phyloP scores from a whole-genome alignment of 2,888 invertebrate species.

The Ophion obscuratus region DNA sequence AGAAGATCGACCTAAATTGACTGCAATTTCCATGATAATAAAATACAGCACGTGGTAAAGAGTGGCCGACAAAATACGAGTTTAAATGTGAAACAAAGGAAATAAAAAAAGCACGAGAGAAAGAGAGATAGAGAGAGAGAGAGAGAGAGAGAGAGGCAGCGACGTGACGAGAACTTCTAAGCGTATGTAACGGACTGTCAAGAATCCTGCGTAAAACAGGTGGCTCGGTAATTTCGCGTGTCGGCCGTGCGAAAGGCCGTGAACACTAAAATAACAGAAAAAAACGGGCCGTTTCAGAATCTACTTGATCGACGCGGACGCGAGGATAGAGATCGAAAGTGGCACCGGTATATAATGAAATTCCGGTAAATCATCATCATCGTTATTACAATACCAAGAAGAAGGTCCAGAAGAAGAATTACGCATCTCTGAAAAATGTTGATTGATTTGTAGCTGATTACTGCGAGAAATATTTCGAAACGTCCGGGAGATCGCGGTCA shows the following conservation, averaged over 20 bases:
- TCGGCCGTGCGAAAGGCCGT: neutral
- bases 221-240: slow-evolving; percentile 7
- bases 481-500: neutral
- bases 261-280: neutral
- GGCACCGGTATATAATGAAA: slow-evolving; percentile 21
- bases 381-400: slow-evolving; percentile 5
- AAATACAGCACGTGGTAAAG: neutral
- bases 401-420: neutral
- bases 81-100: neutral
- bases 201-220: slow-evolving; percentile 15
- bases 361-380: slow-evolving; percentile 46
- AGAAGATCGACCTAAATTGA: neutral
- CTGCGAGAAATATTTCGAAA: neutral
- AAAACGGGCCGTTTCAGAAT: neutral
- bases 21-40: neutral
- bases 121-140: neutral
- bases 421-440: neutral
- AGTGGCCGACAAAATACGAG: neutral
- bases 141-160: neutral
- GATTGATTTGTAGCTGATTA: neutral
- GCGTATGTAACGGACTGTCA: neutral
- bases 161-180: neutral
- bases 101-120: neutral
- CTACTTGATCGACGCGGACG: neutral
- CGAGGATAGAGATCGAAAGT: slow-evolving; percentile 12